Evolutionary conservation across 2,797 vertebrate species (phyloP).

Genomic region (Notolepis coatsorum): DNA sequence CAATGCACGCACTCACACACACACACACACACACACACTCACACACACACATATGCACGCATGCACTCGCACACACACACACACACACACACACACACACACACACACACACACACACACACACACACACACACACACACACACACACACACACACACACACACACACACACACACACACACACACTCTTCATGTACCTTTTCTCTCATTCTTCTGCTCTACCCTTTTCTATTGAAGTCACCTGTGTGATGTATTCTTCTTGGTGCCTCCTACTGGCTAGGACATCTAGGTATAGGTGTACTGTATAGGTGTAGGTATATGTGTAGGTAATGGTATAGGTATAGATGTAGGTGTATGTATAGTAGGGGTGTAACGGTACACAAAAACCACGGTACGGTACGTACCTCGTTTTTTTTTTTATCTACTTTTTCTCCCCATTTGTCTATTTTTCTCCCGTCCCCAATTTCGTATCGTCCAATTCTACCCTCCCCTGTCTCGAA

Average conservation of each 20-base stretch:
- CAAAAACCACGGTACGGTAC: too few species aligned
- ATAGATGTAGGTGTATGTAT: too few species aligned
- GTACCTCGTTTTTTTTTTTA: too few species aligned
- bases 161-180: constrained; percentile 24
- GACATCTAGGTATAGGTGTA: too few species aligned
- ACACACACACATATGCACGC: not conserved
- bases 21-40: not conserved
- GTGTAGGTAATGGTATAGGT: too few species aligned
- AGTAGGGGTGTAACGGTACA: too few species aligned
- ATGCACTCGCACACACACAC: not conserved
- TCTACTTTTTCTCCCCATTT: too few species aligned
- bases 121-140: not conserved
- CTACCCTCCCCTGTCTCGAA: too few species aligned
- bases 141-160: constrained; percentile 7
- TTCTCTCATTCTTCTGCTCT: constrained; percentile 30
- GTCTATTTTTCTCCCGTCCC: too few species aligned
- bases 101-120: not conserved
- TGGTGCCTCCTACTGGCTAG: too few species aligned
- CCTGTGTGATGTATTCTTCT: not conserved
- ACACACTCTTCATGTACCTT: constrained; percentile 33
- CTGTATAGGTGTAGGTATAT: not conserved
- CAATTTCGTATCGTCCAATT: too few species aligned
- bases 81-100: not conserved
- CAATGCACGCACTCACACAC: not conserved
- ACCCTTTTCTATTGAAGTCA: constrained; percentile 41